Evolutionary conservation across 2,797 vertebrate genomes (phyloP).

Genomic region (Parotocinclus haroldoi): DNA sequence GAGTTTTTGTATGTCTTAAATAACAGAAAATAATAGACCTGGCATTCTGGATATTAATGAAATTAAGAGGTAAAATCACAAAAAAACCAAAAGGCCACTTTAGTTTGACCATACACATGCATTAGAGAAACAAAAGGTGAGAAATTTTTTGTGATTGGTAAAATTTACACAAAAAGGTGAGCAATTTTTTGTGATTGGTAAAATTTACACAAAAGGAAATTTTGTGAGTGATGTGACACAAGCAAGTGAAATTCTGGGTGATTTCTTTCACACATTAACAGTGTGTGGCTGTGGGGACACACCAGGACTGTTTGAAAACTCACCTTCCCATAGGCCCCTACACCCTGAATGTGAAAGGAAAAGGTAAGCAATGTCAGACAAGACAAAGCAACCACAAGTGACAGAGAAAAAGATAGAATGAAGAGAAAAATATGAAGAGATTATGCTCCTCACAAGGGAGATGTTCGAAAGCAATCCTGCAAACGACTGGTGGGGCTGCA

Average conservation of each 20-base stretch:
- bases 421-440: no score
- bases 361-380: constrained; percentile 48
- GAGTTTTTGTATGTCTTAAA: no score
- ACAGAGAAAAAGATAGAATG: constrained; percentile 13
- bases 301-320: constrained; percentile 62
- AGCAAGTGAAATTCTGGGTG: constrained; percentile 19
- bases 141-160: constrained; percentile 24
- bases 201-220: constrained; percentile 30
- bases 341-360: constrained; percentile 66
- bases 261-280: constrained; percentile 37
- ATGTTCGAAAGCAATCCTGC: no score
- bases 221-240: constrained; percentile 22
- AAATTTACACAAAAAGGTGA: constrained; percentile 32
- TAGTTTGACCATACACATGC: constrained; percentile 12
- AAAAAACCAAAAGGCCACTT: not conserved
- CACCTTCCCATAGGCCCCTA: constrained; percentile 69
- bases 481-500: no score
- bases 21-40: no score
- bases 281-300: constrained; percentile 38
- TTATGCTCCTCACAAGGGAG: no score
- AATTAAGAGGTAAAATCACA: no score
- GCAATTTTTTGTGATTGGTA: constrained; percentile 24
- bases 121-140: constrained; percentile 18
- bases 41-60: no score
- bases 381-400: constrained; percentile 30